Base-by-base conservation (phyloP, 1,140 invertebrate genomes). In the Carposina sasakii region DNA sequence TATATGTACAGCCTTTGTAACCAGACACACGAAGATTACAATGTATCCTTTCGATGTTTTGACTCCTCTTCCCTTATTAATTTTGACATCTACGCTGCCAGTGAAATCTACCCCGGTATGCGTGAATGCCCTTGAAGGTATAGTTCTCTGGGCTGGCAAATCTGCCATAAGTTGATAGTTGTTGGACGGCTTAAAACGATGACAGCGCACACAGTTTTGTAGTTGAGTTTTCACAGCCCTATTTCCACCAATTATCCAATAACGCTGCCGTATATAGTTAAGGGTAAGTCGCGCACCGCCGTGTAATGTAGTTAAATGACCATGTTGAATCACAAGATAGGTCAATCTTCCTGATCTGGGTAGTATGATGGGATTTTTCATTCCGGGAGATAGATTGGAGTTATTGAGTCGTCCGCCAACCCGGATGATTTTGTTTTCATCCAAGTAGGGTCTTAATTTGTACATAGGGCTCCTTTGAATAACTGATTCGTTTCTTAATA, bases 21-120 rank as follows among this genome's bases (percentile, higher is more conserved):
- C 21, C 24, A 43, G 9, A 17, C 41, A 43, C 23, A 43, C 41
- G 16, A 43, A 43, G 6, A 81, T 4, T 23, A 47, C 48, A 9
- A 73, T 23, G 44, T 76, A 79, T 9, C 42, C 60, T 44, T 83
- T 83, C 3, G 51, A 28, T 13, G 48, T 37, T 12, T 28, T 28
- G 12, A 28, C 24, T 6, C 24, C 24, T 12, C 24, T 5, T 28
- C 24, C 24, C 12, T 28, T 28, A 12, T 28, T 28, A 28, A 28
- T 5, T 12, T 28, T 28, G 24, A 28, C 24, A 6, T 28, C 24
- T 12, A 28, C 24, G 12, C 12, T 5, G 24, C 24, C 24, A 28
- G 24, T 28, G 24, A 28, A 28, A 12, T 28, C 24, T 5, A 28
- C 24, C 6, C 24, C 24, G 12, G 24, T 28, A 28, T 28, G 24